These are phyloP conservation scores for Macaria liturata DNA, from an alignment of 2,888 invertebrate species.

Conservation along the genomic window DNA sequence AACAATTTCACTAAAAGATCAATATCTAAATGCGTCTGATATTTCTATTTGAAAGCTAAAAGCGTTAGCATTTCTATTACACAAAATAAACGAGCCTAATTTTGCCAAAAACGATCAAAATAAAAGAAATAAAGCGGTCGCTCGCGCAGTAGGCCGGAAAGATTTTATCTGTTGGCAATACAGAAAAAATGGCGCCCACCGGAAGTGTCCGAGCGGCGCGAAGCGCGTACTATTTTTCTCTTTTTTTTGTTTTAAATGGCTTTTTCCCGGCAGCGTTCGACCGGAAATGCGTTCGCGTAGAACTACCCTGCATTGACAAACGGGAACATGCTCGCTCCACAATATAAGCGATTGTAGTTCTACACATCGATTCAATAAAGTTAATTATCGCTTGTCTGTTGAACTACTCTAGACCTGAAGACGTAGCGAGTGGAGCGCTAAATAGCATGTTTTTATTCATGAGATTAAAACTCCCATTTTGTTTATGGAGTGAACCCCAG, in stretches of 20 bases:
- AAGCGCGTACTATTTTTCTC: conserved; percentile 80
- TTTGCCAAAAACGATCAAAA: conserved; percentile 72
- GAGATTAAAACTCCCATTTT: conserved; percentile 76
- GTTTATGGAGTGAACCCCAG: conserved; percentile 75
- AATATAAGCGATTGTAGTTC: conserved; percentile 64
- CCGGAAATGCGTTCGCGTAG: conserved; percentile 84
- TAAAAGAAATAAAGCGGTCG: conserved; percentile 73
- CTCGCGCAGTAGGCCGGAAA: conserved; percentile 81
- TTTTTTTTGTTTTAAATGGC: conserved; percentile 82
- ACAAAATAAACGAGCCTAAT: conserved; percentile 49
- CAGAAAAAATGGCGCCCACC: conserved; percentile 84
- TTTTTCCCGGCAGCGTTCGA: conserved; percentile 81
- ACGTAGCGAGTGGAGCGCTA: conserved; percentile 73
- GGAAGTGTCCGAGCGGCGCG: conserved; percentile 83
- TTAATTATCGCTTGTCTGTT: conserved; percentile 47
- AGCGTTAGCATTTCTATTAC: conserved; percentile 23
- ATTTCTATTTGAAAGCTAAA: conserved; percentile 5
- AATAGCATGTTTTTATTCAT: conserved; percentile 83
- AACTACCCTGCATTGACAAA: conserved; percentile 68
- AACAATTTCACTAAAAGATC: conserved; percentile 3
- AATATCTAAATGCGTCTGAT: conserved; percentile 5
- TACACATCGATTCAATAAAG: conserved; percentile 53
- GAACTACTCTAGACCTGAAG: conserved; percentile 57
- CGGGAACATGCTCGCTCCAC: conserved; percentile 59
- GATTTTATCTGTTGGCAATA: conserved; percentile 84